These are phyloP conservation scores for Xylocopa sonorina DNA, from an alignment of 1,140 invertebrate genomes.

Conservation along the genomic window DNA sequence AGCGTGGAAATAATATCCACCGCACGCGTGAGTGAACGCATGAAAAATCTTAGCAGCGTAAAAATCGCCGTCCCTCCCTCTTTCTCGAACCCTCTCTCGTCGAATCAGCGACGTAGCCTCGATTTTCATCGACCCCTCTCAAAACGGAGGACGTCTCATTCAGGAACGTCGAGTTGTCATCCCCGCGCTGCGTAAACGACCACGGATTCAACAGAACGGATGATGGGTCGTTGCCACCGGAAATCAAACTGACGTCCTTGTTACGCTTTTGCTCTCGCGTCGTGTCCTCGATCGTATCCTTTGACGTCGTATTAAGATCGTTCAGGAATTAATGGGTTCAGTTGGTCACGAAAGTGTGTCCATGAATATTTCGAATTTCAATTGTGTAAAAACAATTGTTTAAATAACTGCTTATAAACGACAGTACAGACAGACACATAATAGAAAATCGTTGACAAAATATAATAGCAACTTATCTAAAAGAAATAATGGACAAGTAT, in stretches of 20 bases:
- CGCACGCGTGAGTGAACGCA: slow-evolving; percentile 37
- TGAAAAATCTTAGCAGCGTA: slow-evolving; percentile 54
- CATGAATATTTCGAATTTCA: too few relatives aligned
- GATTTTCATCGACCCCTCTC: slow-evolving; percentile 57
- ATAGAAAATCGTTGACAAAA: too few relatives aligned
- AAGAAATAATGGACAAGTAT: too few relatives aligned
- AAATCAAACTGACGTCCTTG: slow-evolving; percentile 42
- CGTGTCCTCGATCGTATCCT: slow-evolving; percentile 59
- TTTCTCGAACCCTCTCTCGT: slow-evolving; percentile 17
- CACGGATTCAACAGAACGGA: slow-evolving; percentile 45
- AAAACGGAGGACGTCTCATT: slow-evolving; percentile 69
- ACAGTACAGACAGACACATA: too few relatives aligned
- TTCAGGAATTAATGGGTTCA: too few relatives aligned
- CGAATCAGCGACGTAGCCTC: slow-evolving; percentile 53
- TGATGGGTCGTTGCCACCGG: slow-evolving; percentile 18
- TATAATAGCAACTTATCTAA: too few relatives aligned
- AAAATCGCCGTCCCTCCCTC: too few relatives aligned
- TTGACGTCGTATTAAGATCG: too few relatives aligned
- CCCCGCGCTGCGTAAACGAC: slow-evolving; percentile 62
- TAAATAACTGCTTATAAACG: too few relatives aligned
- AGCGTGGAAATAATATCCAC: slow-evolving; percentile 30
- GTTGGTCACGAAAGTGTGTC: too few relatives aligned
- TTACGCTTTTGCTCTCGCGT: slow-evolving; percentile 41
- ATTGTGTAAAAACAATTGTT: too few relatives aligned
- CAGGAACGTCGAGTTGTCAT: slow-evolving; percentile 75